Evolutionary conservation across 1,140 invertebrate species (phyloP).

Genomic region (Caenorhabditis brenneri): DNA sequence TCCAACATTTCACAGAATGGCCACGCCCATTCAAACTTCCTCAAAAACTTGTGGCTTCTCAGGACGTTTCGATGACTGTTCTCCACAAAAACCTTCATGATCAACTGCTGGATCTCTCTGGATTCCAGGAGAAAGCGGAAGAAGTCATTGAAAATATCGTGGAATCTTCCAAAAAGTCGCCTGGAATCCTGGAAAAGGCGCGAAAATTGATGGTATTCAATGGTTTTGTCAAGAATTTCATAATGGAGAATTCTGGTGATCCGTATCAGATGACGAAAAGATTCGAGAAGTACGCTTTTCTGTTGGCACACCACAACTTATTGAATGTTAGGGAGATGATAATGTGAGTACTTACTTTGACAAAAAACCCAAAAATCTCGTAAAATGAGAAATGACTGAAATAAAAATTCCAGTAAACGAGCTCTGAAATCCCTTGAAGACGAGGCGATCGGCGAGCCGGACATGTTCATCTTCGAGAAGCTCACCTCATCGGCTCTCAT

Average conservation of each 20-base stretch:
- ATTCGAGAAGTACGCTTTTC: neutral
- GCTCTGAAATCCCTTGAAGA: neutral
- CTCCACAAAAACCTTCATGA: neutral
- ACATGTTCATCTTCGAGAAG: neutral
- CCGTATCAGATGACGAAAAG: constrained; percentile 1
- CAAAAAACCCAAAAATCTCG: no score
- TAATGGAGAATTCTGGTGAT: neutral
- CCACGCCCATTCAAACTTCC: neutral
- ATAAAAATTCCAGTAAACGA: neutral
- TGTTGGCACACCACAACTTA: neutral
- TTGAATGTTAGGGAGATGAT: neutral
- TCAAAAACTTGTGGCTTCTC: neutral
- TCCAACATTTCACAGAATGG: neutral
- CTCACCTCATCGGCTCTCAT: neutral
- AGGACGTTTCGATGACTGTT: neutral
- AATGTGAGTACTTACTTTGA: neutral
- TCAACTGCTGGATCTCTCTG: no score
- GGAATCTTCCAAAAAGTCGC: neutral
- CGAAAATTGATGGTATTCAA: neutral
- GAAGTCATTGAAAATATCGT: neutral
- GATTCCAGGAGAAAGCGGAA: neutral
- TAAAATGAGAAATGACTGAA: no score
- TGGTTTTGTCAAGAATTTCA: neutral
- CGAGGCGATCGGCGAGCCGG: neutral
- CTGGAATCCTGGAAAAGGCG: neutral